phyloP scores from a whole-genome alignment of 2,888 invertebrate genomes.

The Gisinianus flammeolus region DNA sequence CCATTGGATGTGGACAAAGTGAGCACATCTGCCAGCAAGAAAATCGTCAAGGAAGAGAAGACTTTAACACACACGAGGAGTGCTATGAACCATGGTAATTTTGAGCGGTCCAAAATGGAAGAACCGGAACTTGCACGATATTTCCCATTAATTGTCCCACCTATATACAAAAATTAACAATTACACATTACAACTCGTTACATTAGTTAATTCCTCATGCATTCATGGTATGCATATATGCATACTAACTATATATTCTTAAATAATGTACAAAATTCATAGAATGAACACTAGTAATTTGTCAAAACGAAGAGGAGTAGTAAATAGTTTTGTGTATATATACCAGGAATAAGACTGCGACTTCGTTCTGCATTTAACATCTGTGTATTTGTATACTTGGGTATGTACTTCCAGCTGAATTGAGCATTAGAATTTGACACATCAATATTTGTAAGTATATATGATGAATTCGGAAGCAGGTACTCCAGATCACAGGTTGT shows the following conservation, averaged over 20 bases:
- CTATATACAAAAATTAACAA: not conserved
- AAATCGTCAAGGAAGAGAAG: slow-evolving; percentile 44
- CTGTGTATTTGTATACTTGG: too few relatives aligned
- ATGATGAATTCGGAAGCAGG: too few relatives aligned
- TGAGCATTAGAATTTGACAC: too few relatives aligned
- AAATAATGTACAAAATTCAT: not conserved
- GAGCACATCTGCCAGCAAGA: slow-evolving; percentile 47
- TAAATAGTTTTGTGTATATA: not conserved
- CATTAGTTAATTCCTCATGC: not conserved
- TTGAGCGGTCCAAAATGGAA: slow-evolving; percentile 28
- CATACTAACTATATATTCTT: not conserved
- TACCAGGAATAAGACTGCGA: slow-evolving; percentile 22
- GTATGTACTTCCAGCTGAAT: too few relatives aligned
- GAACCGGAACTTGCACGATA: slow-evolving; percentile 23
- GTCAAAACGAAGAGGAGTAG: not conserved
- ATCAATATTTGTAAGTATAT: too few relatives aligned
- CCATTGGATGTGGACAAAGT: slow-evolving; percentile 32
- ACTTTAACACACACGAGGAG: slow-evolving; percentile 45
- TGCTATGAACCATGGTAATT: slow-evolving; percentile 48
- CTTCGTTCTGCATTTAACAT: slow-evolving; percentile 35
- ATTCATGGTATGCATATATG: not conserved
- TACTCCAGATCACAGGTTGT: too few relatives aligned
- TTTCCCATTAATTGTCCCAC: slow-evolving; percentile 27
- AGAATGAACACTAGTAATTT: not conserved
- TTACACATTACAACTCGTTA: not conserved